A percentile compares a stretch with the other conserved stretches of the same genome.
These are phyloP conservation scores for Vanessa atalanta DNA, from an alignment of 1,140 invertebrate species.

Conservation along the genomic window DNA sequence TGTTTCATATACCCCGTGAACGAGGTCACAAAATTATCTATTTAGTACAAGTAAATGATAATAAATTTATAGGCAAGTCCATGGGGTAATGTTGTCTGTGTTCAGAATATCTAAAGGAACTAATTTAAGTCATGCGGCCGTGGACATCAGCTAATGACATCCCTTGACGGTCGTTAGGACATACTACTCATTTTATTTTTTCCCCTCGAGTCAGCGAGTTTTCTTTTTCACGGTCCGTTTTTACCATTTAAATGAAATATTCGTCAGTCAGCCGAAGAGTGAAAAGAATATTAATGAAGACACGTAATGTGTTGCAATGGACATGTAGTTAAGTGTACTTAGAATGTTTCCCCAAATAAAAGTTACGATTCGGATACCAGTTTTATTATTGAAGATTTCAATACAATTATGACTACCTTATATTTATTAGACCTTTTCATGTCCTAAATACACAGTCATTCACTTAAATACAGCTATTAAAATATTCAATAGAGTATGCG, in stretches of 20 bases:
- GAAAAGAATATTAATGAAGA: constrained; percentile 28
- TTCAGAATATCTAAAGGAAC: not conserved
- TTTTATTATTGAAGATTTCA: not conserved
- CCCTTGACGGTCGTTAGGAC: constrained; percentile 23
- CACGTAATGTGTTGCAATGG: constrained; percentile 16
- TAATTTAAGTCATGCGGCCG: constrained; percentile 20
- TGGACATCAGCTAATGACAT: constrained; percentile 33
- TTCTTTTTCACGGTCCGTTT: constrained; percentile 18
- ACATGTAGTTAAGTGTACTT: not conserved
- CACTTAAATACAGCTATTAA: too few species aligned
- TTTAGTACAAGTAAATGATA: not conserved
- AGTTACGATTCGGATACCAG: not conserved
- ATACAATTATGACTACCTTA: not conserved
- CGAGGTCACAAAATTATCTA: too few species aligned
- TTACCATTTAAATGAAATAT: constrained; percentile 17
- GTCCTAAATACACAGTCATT: too few species aligned
- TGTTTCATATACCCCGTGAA: too few species aligned
- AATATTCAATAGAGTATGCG: too few species aligned
- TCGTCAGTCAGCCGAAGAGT: constrained; percentile 5
- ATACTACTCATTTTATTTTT: constrained; percentile 28
- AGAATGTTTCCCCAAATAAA: not conserved
- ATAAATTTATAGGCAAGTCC: not conserved
- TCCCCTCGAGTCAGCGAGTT: constrained; percentile 14
- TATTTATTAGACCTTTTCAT: too few species aligned
- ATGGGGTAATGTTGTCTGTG: not conserved